Evolutionary conservation across 2,888 invertebrate genomes (phyloP), one percentile per base, ranked within the genome.

Genomic region (Drosophila sordidula): DNA sequence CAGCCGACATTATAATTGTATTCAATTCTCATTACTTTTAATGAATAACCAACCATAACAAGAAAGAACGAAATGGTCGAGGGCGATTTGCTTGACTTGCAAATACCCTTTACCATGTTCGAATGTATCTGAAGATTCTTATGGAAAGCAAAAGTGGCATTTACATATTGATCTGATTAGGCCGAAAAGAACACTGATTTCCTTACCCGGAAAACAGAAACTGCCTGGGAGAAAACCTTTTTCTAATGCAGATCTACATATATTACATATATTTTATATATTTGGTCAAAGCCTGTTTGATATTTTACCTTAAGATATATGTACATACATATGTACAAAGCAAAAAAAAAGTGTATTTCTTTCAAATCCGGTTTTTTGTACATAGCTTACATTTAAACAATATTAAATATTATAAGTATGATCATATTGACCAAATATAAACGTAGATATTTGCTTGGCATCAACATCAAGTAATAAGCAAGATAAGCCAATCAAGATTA

Each of bases 11-110:
- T 52, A 56, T 55, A 72, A 80, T 77, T 67, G 65, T 83, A 87
- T 80, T 82, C 78, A 70, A 84, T 85, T 81, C 66, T 75, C 80
- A 82, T 85, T 82, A 75, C 67, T 67, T 82, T 81, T 75, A 85
- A 79, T 79, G 78, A 77, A 78, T 70, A 52, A 50, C 32, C 59
- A 54, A 42, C 47, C 45, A 9, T 14, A 64, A 58, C 54, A 49
- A 34, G 58, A 14, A 63, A 50, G 12, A 42, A 42, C 2, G 2
- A 12, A 41, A 3, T 18, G 5, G 41, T 12, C 16, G 4, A 3
- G 26, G 49, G 12, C 34, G 29, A 2, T 1, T 12, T 12, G 22
- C 50, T 54, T 49, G 38, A 18, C 51, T 9, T 14, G 18, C 14
- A 32, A 8, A 50, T 68, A 36, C 56, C 25, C 36, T 47, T 5